Evolutionary conservation across 1,140 invertebrate genomes (phyloP).

Genomic region (Solenopsis invicta): DNA sequence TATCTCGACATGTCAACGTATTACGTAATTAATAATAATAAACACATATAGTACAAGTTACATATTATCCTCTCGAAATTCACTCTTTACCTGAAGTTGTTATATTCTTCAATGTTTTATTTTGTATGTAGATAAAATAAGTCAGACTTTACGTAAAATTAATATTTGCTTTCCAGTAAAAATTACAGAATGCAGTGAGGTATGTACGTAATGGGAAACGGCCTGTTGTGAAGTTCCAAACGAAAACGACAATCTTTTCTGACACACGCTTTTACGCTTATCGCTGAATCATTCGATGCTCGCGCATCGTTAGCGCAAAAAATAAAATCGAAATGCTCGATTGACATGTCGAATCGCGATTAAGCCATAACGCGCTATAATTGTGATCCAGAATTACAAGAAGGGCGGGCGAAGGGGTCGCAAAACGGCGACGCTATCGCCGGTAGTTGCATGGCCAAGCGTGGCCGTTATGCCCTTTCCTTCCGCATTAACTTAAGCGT

Average conservation of each 20-base stretch:
- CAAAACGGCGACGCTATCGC: conserved; percentile 21
- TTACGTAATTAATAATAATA: neutral
- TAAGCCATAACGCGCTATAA: neutral
- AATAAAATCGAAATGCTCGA: neutral
- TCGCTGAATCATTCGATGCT: conserved; percentile 16
- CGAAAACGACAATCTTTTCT: conserved; percentile 13
- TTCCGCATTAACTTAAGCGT: conserved; percentile 56
- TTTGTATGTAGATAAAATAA: conserved; percentile 8
- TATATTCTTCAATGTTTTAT: neutral
- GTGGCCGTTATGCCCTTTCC: conserved; percentile 49
- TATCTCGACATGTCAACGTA: neutral
- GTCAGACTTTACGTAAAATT: neutral
- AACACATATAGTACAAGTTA: neutral
- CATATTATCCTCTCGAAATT: neutral
- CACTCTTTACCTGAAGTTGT: neutral
- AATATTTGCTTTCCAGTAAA: neutral
- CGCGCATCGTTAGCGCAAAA: neutral
- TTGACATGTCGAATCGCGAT: conserved; percentile 25
- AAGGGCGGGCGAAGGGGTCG: too few relatives aligned
- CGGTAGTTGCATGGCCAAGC: conserved; percentile 8
- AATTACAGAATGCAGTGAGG: neutral
- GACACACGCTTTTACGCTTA: conserved; percentile 16
- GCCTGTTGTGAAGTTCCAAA: neutral
- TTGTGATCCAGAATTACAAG: conserved; percentile 40
- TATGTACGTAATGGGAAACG: neutral